Base-by-base conservation (phyloP, 2,888 invertebrate species). In the Fragum whitleyi region DNA sequence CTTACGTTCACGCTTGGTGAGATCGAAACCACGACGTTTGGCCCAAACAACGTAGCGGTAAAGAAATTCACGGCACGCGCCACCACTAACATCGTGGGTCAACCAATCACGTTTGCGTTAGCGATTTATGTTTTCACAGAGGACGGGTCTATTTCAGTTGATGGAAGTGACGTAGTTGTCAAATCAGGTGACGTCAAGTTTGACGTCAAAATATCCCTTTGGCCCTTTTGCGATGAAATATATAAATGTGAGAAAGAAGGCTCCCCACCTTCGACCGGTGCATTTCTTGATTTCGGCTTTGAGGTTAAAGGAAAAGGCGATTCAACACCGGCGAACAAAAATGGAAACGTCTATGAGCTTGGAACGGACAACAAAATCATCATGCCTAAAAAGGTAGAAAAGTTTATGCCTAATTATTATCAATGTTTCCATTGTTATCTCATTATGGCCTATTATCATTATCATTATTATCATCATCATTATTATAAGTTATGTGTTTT, bases 181-280 rank as follows among this genome's bases (percentile, higher is more conserved):
- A 42, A 69, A 36, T 28, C 21, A 16, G 80, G 77, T 23, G 77
- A 69, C 51, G 73, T 81, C 16, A 81, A 77, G 62, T 81, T 77
- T 32, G 68, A 69, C 36, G 51, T 62, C 7, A 62, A 23, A 16
- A 39, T 81, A 16, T 28, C 55, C 16, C 55, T 47, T 14, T 81
- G 80, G 80, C 69, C 61, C 11, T 81, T 81, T 28, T 77, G 77
- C 65, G 29, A 51, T 23, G 19, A 26, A 14, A 39, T 39, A 23
- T 6, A 36, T 9, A 72, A 16, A 3, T 72, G 72, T 29, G n/a
- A 55, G 65, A 3, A 6, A 1, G 55, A 36, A 21, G 51, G 23
- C 14, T n/a, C 32, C 32, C 19, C 70, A n/a, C 6, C 23, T 29
- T 21, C 32, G 55, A 36, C 21, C 2, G 70, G 70, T 0, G 7